Evolutionary conservation across 2,888 invertebrate species (phyloP), one percentile per base, ranked within the genome.

Genomic region (Machimus rusticus): DNA sequence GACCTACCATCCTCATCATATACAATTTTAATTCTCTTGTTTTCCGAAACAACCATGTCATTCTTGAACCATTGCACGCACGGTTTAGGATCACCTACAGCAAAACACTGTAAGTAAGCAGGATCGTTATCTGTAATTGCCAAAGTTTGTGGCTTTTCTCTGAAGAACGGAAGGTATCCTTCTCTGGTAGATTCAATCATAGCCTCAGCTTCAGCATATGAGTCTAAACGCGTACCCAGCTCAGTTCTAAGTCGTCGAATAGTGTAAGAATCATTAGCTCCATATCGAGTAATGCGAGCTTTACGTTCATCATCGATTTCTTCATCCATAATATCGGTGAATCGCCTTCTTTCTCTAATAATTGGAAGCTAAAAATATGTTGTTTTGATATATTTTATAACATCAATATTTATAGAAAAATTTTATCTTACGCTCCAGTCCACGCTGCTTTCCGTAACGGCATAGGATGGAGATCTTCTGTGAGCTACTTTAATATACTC

Each of bases 401-500:
- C 9, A 39, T 6, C 6, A 34, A 34, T 39, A 12, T 39, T 39
- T 12, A 1, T 39, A 39, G 39, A 12, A 66, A 2, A 19, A 19
- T 66, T 66, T 66, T 23, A 66, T 91, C 94, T 94, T 92, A 96
- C 97, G 93, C 95, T 94, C 93, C 96, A 97, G 90, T 97, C 97
- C 90, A 96, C 96, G n/a, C 94, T 93, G 77, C 94, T 94, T 91
- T 96, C 96, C 89, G 95, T 94, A 77, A 96, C 92, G 84, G 95
- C 94, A 92, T 95, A 95, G 0, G 96, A 96, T 1, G 96, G 95
- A 46, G 96, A 95, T 90, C 97, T 94, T 90, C 94, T 94, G 88
- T 96, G 95, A 0, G 98, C 98, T n/a, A 98, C 97, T 94, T 98
- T 97, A 96, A 98, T 97, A 92, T 98, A 98, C 92, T 98, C 97